A percentile compares a stretch with the other conserved stretches of the same genome.
These are phyloP conservation scores for Remorina albescens DNA, from an alignment of 2,797 vertebrate species.

Conservation along the genomic window DNA sequence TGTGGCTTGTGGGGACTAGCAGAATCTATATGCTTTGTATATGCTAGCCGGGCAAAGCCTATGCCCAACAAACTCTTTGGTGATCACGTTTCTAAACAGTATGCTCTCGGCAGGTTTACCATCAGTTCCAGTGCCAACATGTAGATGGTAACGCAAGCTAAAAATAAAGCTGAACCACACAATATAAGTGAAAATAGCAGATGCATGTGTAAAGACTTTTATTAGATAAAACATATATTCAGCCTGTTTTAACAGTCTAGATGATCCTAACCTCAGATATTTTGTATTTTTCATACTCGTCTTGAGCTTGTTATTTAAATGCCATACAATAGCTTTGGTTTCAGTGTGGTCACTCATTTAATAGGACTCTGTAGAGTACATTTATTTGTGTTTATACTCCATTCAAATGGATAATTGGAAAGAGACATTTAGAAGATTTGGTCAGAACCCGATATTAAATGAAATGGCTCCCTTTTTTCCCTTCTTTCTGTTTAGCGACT, in stretches of 20 bases:
- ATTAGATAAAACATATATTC: slow-evolving; percentile 1
- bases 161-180: slow-evolving; percentile 31
- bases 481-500: slow-evolving; percentile 35
- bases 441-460: neutral
- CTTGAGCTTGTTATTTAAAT: slow-evolving; percentile 30
- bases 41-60: slow-evolving; percentile 25
- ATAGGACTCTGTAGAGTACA: neutral
- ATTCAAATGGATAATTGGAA: slow-evolving; percentile 3
- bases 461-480: neutral
- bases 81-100: slow-evolving; percentile 64
- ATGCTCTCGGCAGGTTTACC: slow-evolving; percentile 27
- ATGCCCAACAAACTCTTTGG: slow-evolving; percentile 38
- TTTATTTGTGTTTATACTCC: slow-evolving; percentile 15
- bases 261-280: slow-evolving; percentile 8
- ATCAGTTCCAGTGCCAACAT: slow-evolving; percentile 23
- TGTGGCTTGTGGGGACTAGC: slow-evolving; percentile 64
- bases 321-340: slow-evolving; percentile 20
- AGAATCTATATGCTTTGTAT: slow-evolving; percentile 63
- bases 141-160: slow-evolving; percentile 38
- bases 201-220: slow-evolving; percentile 20
- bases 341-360: slow-evolving; percentile 15
- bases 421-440: neutral
- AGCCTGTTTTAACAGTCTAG: slow-evolving; percentile 4
- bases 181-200: slow-evolving; percentile 40
- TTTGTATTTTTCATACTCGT: slow-evolving; percentile 3